phyloP scores from a whole-genome alignment of 1,140 invertebrate species.

The Agraylea sexmaculata region DNA sequence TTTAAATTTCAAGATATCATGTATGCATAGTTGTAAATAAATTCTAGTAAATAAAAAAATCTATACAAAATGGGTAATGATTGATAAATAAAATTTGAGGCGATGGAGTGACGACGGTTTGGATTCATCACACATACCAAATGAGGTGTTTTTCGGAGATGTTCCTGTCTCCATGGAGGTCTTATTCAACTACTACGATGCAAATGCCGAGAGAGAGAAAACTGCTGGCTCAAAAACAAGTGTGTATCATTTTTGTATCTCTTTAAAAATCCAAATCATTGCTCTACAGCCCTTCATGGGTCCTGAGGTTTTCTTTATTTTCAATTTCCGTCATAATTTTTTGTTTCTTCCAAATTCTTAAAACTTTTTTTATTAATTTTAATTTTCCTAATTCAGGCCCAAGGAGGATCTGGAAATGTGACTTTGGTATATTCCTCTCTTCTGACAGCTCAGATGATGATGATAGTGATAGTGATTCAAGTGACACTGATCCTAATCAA shows the following conservation, averaged over 20 bases:
- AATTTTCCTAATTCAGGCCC: too few relatives aligned
- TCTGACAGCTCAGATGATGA: constrained; percentile 34
- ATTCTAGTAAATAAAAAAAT: background rate
- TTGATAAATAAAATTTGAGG: constrained; percentile 21
- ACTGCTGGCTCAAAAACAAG: constrained; percentile 22
- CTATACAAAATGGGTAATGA: background rate
- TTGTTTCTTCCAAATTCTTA: too few relatives aligned
- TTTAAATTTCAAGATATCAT: background rate
- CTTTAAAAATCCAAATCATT: too few relatives aligned
- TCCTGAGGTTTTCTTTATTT: too few relatives aligned
- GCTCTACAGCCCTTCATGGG: too few relatives aligned
- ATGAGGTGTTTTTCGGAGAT: constrained; percentile 41
- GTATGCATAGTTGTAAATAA: background rate
- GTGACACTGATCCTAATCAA: constrained; percentile 31
- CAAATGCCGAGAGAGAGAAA: constrained; percentile 35
- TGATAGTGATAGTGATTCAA: constrained; percentile 32
- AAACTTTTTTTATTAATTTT: too few relatives aligned
- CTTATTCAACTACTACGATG: constrained; percentile 39
- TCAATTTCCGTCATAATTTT: too few relatives aligned
- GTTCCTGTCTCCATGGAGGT: constrained; percentile 36
- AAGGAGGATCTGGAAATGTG: constrained; percentile 33
- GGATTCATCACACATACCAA: constrained; percentile 38
- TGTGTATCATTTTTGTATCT: too few relatives aligned
- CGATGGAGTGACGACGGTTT: constrained; percentile 40
- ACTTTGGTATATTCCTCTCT: constrained; percentile 40